Evolutionary conservation across 1,140 invertebrate genomes (phyloP).

Genomic region (Branchinecta lindahli): DNA sequence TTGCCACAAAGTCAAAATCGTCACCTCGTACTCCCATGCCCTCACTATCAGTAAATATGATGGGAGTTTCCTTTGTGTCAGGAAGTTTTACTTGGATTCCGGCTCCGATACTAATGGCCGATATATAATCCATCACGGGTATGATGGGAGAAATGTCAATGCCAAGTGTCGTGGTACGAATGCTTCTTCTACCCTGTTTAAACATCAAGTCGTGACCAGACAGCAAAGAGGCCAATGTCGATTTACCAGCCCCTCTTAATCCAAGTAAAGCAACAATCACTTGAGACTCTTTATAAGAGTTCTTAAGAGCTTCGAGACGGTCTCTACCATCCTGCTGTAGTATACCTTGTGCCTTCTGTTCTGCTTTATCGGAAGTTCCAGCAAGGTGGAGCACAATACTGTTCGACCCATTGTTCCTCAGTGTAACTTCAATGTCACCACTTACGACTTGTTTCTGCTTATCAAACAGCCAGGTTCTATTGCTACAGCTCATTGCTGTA

Average conservation of each 20-base stretch:
- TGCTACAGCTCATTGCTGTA: too few species aligned
- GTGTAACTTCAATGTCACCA: too few species aligned
- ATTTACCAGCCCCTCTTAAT: background rate
- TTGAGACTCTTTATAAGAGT: too few species aligned
- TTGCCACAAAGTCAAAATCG: background rate
- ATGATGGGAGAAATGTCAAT: background rate
- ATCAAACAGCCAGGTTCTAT: too few species aligned
- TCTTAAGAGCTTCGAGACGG: background rate
- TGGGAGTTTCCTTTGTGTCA: too few species aligned
- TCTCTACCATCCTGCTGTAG: background rate
- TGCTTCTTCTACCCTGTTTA: background rate
- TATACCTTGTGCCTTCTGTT: background rate
- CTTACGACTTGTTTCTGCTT: too few species aligned
- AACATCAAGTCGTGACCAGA: background rate
- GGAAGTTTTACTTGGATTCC: background rate
- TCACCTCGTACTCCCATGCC: background rate
- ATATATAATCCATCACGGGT: background rate
- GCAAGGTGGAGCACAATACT: background rate
- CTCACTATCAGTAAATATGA: conserved; percentile 1
- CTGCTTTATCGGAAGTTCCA: background rate
- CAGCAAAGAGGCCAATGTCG: background rate
- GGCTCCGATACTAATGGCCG: background rate
- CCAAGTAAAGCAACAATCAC: background rate
- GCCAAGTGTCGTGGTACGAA: background rate
- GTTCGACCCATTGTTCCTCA: too few species aligned